Evolutionary conservation across 92 coral and sea anemone genomes (phyloP).

Genomic region (Porites evermanni): DNA sequence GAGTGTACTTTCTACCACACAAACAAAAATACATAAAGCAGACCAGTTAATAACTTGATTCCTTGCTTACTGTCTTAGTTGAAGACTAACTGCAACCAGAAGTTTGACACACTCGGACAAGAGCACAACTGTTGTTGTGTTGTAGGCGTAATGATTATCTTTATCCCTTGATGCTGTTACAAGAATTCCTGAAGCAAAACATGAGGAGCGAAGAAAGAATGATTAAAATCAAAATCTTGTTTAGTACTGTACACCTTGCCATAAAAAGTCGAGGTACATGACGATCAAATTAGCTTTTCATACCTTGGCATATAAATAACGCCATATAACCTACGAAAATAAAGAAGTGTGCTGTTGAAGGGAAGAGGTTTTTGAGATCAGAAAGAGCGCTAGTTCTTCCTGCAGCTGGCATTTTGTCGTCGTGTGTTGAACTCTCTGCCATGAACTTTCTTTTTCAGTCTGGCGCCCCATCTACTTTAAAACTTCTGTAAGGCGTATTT

Average conservation of each 20-base stretch:
- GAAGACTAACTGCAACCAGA: constrained; percentile 76
- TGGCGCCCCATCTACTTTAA: not conserved
- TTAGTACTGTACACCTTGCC: not conserved
- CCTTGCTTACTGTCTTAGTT: constrained; percentile 85
- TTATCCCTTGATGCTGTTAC: constrained; percentile 93
- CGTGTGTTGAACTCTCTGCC: not conserved
- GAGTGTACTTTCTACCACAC: too few species aligned
- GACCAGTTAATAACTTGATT: not conserved
- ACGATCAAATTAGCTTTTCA: not conserved
- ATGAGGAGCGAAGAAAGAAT: not conserved
- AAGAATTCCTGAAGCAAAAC: constrained; percentile 76
- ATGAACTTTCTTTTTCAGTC: not conserved
- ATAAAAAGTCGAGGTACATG: not conserved
- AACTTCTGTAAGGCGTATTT: too few species aligned
- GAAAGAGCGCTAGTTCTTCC: constrained; percentile 54
- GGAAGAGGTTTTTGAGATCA: constrained; percentile 90
- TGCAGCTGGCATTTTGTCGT: constrained; percentile 28
- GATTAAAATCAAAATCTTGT: not conserved
- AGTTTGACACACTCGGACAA: constrained; percentile 88
- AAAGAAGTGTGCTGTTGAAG: constrained; percentile 83
- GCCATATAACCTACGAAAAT: constrained; percentile 94
- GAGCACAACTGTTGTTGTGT: constrained; percentile 93
- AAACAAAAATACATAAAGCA: too few species aligned
- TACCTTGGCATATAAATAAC: constrained; percentile 95
- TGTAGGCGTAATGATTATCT: constrained; percentile 74